Evolutionary conservation across 2,797 vertebrate species (phyloP).

Genomic region (Enteromius argenteus): DNA sequence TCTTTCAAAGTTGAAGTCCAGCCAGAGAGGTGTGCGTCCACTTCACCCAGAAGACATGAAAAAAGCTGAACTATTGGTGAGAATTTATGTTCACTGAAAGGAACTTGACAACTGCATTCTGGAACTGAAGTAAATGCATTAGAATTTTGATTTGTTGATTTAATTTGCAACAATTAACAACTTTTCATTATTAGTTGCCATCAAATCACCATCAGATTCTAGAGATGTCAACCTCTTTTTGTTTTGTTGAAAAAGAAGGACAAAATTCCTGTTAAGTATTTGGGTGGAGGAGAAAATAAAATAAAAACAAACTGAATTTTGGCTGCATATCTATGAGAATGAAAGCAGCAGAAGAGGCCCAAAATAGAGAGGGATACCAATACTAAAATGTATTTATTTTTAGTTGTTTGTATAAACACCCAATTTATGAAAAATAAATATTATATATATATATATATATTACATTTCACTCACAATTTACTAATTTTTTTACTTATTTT

Average conservation of each 20-base stretch:
- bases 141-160: neutral
- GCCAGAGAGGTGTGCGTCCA: slow-evolving; percentile 71
- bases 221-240: neutral
- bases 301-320: neutral
- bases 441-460: neutral
- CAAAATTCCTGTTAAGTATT: neutral
- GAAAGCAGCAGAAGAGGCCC: neutral
- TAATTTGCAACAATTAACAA: neutral
- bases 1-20: slow-evolving; percentile 68
- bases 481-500: neutral
- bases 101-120: neutral
- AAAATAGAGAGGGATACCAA: neutral
- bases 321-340: neutral
- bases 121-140: neutral
- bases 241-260: neutral
- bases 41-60: slow-evolving; percentile 87
- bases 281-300: neutral
- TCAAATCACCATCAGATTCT: neutral
- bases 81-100: slow-evolving; percentile 32
- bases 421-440: neutral
- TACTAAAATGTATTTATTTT: neutral
- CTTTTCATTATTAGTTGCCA: neutral
- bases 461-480: neutral
- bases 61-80: slow-evolving; percentile 84
- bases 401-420: neutral